These are phyloP conservation scores for Xylocampa areola DNA, from an alignment of 2,888 invertebrate genomes.

Conservation along the genomic window DNA sequence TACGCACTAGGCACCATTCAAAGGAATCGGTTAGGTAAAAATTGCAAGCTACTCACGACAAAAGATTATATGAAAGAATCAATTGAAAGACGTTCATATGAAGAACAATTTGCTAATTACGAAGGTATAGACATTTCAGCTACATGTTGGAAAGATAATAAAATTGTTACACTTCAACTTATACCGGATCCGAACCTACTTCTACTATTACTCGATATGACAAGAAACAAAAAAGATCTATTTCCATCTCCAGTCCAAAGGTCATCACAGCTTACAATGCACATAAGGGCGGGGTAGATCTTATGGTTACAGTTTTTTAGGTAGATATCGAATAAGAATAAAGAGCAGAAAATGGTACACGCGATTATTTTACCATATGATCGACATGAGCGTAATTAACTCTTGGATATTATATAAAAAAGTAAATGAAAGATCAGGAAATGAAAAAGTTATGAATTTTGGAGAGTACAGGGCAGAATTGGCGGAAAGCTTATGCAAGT, in stretches of 20 bases:
- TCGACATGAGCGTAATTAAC: background rate
- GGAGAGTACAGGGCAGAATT: constrained; percentile 5
- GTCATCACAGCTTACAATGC: constrained; percentile 12
- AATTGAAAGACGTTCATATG: constrained; percentile 6
- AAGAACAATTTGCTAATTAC: constrained; percentile 6
- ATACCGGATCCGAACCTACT: constrained; percentile 15
- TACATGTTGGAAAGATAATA: constrained; percentile 14
- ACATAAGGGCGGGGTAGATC: constrained; percentile 7
- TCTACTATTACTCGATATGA: constrained; percentile 6
- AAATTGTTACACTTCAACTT: constrained; percentile 5
- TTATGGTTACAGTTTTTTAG: constrained; percentile 8
- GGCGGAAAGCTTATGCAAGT: constrained; percentile 12
- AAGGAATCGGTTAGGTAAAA: constrained; percentile 7
- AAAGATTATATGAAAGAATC: constrained; percentile 16
- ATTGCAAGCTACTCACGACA: constrained; percentile 6
- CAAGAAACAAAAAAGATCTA: constrained; percentile 3
- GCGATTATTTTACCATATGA: constrained; percentile 4
- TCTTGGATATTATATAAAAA: background rate
- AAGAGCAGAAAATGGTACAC: constrained; percentile 14
- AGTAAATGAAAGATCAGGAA: background rate
- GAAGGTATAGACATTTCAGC: constrained; percentile 12
- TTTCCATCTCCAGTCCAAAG: constrained; percentile 8
- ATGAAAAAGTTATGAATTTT: background rate
- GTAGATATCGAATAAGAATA: constrained; percentile 6
- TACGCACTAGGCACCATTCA: constrained; percentile 10